phyloP scores from a whole-genome alignment of 2,888 invertebrate species.

The Oeneis ivallda region DNA sequence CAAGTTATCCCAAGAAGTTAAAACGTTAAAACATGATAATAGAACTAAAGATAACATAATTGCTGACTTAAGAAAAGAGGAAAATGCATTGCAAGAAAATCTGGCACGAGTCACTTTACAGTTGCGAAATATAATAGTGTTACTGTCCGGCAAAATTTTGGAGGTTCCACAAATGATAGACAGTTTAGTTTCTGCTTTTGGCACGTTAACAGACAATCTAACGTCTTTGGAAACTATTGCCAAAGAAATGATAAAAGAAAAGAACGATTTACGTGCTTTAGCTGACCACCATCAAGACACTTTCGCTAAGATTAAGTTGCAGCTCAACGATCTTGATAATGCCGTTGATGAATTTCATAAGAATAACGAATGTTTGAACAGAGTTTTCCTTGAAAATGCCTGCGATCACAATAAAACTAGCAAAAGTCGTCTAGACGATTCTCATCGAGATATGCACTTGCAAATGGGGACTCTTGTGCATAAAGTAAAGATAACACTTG shows the following conservation, averaged over 20 bases:
- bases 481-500: constrained; percentile 32
- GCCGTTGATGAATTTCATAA: constrained; percentile 37
- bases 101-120: constrained; percentile 50
- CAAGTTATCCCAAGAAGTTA: constrained; percentile 42
- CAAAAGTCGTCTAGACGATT: constrained; percentile 5
- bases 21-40: constrained; percentile 47
- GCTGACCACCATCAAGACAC: constrained; percentile 33
- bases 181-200: constrained; percentile 50
- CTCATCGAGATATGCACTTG: constrained; percentile 29
- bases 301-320: constrained; percentile 28
- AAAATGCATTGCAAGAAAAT: constrained; percentile 46
- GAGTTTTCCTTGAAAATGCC: constrained; percentile 13
- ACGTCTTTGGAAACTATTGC: constrained; percentile 50
- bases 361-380: constrained; percentile 27
- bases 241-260: constrained; percentile 47
- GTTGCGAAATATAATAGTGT: constrained; percentile 48
- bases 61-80: constrained; percentile 44
- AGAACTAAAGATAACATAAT: constrained; percentile 39
- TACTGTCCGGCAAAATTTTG: constrained; percentile 50
- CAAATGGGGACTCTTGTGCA: constrained; percentile 39
- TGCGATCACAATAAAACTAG: neutral
- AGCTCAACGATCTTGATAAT: constrained; percentile 39
- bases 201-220: constrained; percentile 48
- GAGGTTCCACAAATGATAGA: constrained; percentile 52
- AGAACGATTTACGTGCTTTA: constrained; percentile 39